Conservation (phyloP, 2,113 vertebrate species). For the Ondatra zibethicus region DNA sequence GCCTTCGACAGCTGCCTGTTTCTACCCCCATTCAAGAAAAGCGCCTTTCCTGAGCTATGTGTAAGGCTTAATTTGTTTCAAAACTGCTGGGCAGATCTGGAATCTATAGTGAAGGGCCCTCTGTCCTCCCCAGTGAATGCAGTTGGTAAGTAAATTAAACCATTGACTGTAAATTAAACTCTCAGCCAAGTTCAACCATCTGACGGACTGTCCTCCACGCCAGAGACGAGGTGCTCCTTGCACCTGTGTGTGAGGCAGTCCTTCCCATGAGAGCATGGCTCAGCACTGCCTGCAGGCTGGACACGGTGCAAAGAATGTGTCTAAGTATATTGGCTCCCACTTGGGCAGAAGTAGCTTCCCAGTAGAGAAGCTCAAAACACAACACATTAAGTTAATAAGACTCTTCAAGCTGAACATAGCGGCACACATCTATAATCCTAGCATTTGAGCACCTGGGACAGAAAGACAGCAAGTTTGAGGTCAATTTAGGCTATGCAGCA, state of each 20-base stretch:
- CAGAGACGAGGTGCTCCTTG: conserved; percentile 63
- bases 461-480: background rate
- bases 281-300: conserved; percentile 64
- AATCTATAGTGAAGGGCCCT: conserved; percentile 4
- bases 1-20: background rate
- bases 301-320: background rate
- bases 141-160: conserved; percentile 51
- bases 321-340: accelerated
- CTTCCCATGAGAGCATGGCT: conserved; percentile 64
- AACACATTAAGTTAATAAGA: accelerated
- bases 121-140: conserved; percentile 57
- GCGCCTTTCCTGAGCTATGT: background rate
- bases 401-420: background rate
- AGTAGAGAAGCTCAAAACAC: background rate
- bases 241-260: conserved; percentile 79
- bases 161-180: conserved; percentile 73
- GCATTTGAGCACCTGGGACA: background rate
- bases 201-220: conserved; percentile 58
- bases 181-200: conserved; percentile 57
- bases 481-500: background rate
- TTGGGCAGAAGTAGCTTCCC: background rate
- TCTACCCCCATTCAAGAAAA: background rate
- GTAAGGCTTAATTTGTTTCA: conserved; percentile 55
- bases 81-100: background rate
- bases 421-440: background rate